These are phyloP conservation scores for Odontomyia ornata DNA, from an alignment of 2,888 invertebrate genomes.

Conservation along the genomic window DNA sequence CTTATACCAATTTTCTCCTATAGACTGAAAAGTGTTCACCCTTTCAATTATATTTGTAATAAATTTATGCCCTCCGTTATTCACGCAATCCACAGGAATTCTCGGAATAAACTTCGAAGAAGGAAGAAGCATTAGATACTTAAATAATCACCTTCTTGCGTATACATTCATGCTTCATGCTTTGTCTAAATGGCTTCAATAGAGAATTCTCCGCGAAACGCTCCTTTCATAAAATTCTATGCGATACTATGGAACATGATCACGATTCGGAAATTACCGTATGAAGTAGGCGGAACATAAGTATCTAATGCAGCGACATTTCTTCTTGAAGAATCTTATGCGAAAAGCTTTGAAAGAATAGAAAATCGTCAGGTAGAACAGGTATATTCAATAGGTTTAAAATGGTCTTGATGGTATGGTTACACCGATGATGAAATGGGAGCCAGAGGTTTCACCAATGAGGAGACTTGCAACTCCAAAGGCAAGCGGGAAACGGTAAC, in stretches of 20 bases:
- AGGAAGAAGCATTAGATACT: not conserved
- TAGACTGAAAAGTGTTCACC: too few species aligned
- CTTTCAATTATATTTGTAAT: too few species aligned
- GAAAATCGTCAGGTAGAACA: conserved; percentile 1
- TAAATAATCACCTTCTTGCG: not conserved
- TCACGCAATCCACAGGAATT: not conserved
- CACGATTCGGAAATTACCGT: conserved; percentile 64
- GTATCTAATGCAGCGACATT: conserved; percentile 3
- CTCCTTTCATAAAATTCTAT: conserved; percentile 51
- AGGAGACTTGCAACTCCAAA: too few species aligned
- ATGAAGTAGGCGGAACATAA: conserved; percentile 60
- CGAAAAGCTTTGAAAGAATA: conserved; percentile 18
- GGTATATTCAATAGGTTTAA: not conserved
- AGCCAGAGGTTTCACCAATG: not conserved
- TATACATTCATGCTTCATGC: conserved; percentile 20
- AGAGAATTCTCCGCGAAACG: not conserved
- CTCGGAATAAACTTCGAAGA: not conserved
- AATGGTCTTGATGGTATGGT: conserved; percentile 4
- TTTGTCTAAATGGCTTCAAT: conserved; percentile 8
- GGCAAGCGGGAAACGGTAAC: too few species aligned
- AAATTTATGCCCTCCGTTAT: too few species aligned
- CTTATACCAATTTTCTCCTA: too few species aligned
- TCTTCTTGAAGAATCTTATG: conserved; percentile 4
- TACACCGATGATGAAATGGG: not conserved
- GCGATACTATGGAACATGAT: conserved; percentile 59